Conservation (phyloP, 2,113 vertebrate genomes). For the Dromiciops gliroides region DNA sequence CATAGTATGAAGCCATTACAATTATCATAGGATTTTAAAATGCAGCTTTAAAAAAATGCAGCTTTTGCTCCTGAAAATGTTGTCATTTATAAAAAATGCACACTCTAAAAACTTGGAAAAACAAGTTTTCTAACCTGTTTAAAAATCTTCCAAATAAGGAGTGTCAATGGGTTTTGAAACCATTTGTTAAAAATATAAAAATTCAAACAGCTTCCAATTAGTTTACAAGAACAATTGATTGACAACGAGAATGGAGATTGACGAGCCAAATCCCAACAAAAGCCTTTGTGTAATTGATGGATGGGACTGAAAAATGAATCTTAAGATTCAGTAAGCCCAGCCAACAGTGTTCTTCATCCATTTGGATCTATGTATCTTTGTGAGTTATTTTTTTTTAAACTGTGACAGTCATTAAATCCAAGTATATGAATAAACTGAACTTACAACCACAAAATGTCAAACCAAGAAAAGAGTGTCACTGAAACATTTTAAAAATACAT, state of each 20-base stretch:
- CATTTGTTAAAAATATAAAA: neutral
- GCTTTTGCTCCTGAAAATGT: neutral
- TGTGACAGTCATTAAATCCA: neutral
- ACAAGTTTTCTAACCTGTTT: neutral
- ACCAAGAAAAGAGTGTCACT: neutral
- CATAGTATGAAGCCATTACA: neutral
- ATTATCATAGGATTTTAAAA: neutral
- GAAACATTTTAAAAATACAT: neutral
- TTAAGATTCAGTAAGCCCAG: neutral
- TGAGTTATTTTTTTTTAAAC: neutral
- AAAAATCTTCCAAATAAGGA: neutral
- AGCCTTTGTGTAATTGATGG: neutral
- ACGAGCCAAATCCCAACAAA: neutral
- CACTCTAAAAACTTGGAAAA: neutral
- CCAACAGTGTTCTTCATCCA: neutral
- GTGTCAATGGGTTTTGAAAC: neutral
- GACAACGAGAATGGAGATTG: neutral
- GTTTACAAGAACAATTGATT: neutral
- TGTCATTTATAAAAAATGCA: neutral
- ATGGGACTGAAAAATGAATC: neutral
- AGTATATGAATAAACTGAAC: neutral
- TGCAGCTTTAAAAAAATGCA: neutral
- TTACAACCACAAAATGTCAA: neutral
- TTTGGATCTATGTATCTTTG: neutral
- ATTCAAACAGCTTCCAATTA: neutral